Evolutionary conservation across 2,888 invertebrate species (phyloP), one percentile per base, ranked within the genome.

Genomic region (Mythimna ferrago): DNA sequence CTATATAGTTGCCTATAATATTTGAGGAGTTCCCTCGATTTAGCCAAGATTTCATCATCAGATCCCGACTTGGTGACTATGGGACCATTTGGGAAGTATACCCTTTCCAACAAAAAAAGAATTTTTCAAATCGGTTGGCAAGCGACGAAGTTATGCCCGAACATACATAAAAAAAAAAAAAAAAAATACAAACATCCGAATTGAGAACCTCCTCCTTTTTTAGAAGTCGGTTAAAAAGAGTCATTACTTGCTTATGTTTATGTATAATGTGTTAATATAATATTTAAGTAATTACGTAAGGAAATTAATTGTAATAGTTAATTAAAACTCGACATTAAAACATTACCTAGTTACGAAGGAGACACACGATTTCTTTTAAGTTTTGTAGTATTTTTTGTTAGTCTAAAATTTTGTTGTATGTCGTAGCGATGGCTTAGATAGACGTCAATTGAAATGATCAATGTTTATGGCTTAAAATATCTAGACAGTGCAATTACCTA

Each of bases 401-500:
- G 11, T 14, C 0, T 41, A 32, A 0, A 38, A 32, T 64, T 60
- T 60, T 9, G 3, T 21, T n/a, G 0, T 16, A 32, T 57, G 32
- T 16, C 14, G 6, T 14, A 54, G 26, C 26, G 26, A 26, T 26
- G 48, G 2, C 26, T 32, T 57, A 57, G 6, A 16, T 57, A 26
- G 16, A 48, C 16, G n/a, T 0, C 16, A 53, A 51, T 6, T 57
- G 11, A 53, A 66, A 44, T 19, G 6, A 9, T 19, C 2, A 48
- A n/a, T 53, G 14, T 35, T n/a, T 54, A 32, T 38, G 60, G 11
- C 11, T 53, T 38, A 48, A 73, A 69, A 63, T 70, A 80, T 86
- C 73, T 81, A 84, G 16, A 48, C 16, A 48, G 73, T 84, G 79
- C 78, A 81, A 82, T 78, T 80, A n/a, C n/a, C n/a, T n/a, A n/a